A percentile compares a stretch with the other conserved stretches of the same genome.
phyloP scores from a whole-genome alignment of 2,797 vertebrate genomes.

The Petrocephalus schoutedeni region DNA sequence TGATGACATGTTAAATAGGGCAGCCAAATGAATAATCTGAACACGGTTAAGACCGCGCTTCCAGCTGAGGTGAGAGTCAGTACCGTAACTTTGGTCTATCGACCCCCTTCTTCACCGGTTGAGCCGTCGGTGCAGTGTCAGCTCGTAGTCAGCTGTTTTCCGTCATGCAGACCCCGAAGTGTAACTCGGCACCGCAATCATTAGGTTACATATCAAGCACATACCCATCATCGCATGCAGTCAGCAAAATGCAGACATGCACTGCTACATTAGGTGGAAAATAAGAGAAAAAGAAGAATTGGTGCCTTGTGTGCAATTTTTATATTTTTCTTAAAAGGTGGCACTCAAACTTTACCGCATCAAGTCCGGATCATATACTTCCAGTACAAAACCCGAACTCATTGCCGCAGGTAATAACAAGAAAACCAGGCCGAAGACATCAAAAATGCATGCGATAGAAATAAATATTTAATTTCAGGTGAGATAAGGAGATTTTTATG shows the following conservation, averaged over 20 bases:
- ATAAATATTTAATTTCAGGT: constrained; percentile 9
- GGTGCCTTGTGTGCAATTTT: neutral
- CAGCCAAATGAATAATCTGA: neutral
- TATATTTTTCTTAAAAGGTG: neutral
- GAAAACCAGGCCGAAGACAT: neutral
- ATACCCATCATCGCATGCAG: neutral
- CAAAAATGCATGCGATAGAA: constrained; percentile 9
- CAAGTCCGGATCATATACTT: neutral
- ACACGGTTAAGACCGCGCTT: neutral
- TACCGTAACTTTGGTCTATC: neutral
- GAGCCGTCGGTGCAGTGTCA: neutral
- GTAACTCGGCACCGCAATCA: neutral
- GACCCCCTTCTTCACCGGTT: neutral
- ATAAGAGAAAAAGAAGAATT: too few relatives aligned
- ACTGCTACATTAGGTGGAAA: neutral
- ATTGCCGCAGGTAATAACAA: neutral
- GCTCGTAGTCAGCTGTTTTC: neutral
- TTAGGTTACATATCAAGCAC: neutral
- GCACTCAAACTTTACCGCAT: neutral
- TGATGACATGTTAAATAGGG: neutral
- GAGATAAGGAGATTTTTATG: neutral
- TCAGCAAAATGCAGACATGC: neutral
- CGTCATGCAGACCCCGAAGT: neutral
- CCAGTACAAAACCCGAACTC: neutral
- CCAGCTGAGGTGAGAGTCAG: neutral